Evolutionary conservation across 2,888 invertebrate genomes (phyloP).

Genomic region (Lasioglossum villosulum): DNA sequence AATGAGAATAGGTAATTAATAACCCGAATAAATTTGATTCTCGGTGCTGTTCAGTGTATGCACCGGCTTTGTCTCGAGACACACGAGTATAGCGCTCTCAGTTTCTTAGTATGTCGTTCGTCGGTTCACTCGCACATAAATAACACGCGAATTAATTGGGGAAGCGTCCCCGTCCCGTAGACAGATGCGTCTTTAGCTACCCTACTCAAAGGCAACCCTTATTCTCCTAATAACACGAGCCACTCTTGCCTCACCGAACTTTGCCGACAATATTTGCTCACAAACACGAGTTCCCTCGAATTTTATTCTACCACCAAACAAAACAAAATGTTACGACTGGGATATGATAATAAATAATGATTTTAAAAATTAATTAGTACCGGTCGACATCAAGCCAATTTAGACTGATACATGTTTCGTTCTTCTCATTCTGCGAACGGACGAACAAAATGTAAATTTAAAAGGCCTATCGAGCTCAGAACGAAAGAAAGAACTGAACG

Average conservation of each 20-base stretch:
- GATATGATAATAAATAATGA: neutral
- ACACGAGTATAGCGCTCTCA: conserved; percentile 48
- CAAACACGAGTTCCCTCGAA: neutral
- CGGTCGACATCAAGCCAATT: neutral
- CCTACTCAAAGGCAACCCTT: conserved; percentile 7
- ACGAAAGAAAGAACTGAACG: neutral
- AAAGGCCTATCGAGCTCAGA: neutral
- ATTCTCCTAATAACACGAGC: neutral
- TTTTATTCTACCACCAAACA: neutral
- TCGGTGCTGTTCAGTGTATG: conserved; percentile 43
- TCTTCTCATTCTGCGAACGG: neutral
- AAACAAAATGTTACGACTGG: neutral
- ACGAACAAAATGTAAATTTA: neutral
- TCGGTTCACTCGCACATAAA: conserved; percentile 70
- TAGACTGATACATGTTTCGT: neutral
- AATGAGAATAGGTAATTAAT: conserved; percentile 41
- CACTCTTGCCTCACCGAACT: neutral
- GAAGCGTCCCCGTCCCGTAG: conserved; percentile 64
- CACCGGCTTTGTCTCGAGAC: conserved; percentile 44
- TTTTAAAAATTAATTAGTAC: neutral
- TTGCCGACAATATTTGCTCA: neutral
- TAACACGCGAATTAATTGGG: conserved; percentile 74
- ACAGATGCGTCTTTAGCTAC: conserved; percentile 54
- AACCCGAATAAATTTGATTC: conserved; percentile 28
- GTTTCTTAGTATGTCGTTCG: conserved; percentile 68